Conservation (phyloP, 2,888 invertebrate genomes). For the Conchocele bisecta region DNA sequence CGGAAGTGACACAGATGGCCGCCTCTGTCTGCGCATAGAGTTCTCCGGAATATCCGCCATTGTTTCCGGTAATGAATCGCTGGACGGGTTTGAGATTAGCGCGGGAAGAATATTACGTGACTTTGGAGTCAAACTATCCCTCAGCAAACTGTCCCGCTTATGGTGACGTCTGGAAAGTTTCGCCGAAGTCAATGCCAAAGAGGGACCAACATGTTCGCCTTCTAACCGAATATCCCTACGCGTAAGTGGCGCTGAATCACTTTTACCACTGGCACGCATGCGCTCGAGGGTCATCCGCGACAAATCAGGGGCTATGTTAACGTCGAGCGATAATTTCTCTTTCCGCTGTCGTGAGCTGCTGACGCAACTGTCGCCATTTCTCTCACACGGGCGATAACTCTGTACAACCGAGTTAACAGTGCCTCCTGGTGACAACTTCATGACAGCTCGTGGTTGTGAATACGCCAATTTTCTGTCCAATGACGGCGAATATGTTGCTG, state of each 20-base stretch:
- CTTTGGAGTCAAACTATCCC: constrained; percentile 18
- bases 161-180: constrained; percentile 50
- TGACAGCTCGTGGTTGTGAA: background rate
- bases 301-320: background rate
- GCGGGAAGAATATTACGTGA: constrained; percentile 21
- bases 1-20: constrained; percentile 69
- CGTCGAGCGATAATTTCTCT: background rate
- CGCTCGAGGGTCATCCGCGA: too few relatives aligned
- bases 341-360: background rate
- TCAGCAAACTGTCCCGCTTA: constrained; percentile 44
- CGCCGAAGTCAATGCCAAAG: constrained; percentile 52
- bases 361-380: background rate
- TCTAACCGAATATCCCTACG: constrained; percentile 25
- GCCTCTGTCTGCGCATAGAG: constrained; percentile 40
- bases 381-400: background rate
- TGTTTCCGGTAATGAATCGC: too few relatives aligned
- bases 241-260: constrained; percentile 34
- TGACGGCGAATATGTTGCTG: constrained; percentile 50
- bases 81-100: background rate
- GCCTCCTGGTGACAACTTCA: background rate
- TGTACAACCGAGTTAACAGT: background rate
- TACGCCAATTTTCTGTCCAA: constrained; percentile 31
- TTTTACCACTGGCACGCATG: constrained; percentile 33
- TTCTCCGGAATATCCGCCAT: constrained; percentile 18
- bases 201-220: constrained; percentile 22